Conservation (phyloP, 2,888 invertebrate species). For the Oxycera nigricornis region DNA sequence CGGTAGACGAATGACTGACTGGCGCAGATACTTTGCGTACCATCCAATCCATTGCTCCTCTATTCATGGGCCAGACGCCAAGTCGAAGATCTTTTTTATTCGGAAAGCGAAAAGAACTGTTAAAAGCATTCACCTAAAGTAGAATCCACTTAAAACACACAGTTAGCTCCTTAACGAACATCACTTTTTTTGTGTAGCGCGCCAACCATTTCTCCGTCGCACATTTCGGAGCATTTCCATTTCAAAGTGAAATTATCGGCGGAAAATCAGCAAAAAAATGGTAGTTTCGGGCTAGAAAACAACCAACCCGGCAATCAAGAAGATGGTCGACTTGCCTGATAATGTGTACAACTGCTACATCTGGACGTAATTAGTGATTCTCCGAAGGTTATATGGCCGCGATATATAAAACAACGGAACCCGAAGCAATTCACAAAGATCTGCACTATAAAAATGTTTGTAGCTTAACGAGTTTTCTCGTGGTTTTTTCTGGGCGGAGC, state of each 20-base stretch:
- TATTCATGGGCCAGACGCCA: not conserved
- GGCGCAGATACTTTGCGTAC: too few species aligned
- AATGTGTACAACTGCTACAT: not conserved
- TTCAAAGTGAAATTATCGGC: slow-evolving; percentile 5
- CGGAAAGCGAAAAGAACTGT: slow-evolving; percentile 4
- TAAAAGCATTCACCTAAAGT: slow-evolving; percentile 14
- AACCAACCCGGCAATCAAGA: not conserved
- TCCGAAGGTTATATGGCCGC: not conserved
- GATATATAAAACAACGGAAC: not conserved
- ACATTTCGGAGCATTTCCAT: slow-evolving; percentile 14
- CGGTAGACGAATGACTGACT: not conserved
- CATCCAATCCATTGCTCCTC: too few species aligned
- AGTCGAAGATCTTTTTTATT: not conserved
- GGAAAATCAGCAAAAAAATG: slow-evolving; percentile 2
- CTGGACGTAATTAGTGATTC: not conserved
- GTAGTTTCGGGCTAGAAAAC: not conserved
- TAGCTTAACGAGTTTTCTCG: not conserved
- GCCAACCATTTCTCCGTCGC: not conserved
- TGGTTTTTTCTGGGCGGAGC: not conserved
- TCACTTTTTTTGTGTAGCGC: not conserved
- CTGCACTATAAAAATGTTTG: not conserved
- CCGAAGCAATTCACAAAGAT: not conserved
- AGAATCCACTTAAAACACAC: slow-evolving; percentile 12
- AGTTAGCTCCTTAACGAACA: not conserved
- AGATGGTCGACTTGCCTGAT: not conserved